A percentile compares a stretch with the other conserved stretches of the same genome.
Conservation (phyloP, 2,797 vertebrate species). For the Etheostoma perlongum region DNA sequence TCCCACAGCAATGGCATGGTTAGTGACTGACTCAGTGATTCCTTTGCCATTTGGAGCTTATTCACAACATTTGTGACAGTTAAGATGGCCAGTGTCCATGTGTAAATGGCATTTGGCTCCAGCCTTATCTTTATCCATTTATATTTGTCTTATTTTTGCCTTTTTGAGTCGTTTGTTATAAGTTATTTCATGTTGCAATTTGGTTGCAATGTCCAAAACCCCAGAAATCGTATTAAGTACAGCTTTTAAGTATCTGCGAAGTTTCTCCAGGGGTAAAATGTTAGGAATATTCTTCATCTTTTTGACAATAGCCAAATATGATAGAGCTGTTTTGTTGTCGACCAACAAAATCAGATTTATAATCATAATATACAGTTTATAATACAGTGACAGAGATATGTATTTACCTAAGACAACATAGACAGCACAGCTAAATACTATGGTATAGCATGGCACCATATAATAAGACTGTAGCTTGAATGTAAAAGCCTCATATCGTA, state of each 20-base stretch:
- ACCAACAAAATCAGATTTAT: background rate
- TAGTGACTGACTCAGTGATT: constrained; percentile 67
- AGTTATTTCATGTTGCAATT: constrained; percentile 57
- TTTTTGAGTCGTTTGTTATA: constrained; percentile 59
- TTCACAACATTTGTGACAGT: constrained; percentile 82
- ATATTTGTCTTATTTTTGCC: constrained; percentile 71
- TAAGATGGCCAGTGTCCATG: constrained; percentile 70
- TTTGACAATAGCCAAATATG: constrained; percentile 67
- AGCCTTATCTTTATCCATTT: constrained; percentile 76
- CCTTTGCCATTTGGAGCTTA: constrained; percentile 76
- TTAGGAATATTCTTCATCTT: background rate
- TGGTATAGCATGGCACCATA: constrained; percentile 18
- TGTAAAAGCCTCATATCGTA: constrained; percentile 79
- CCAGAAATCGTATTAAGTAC: constrained; percentile 27
- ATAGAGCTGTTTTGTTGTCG: constrained; percentile 79
- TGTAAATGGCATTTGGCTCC: constrained; percentile 68
- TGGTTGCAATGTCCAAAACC: constrained; percentile 66
- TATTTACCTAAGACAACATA: constrained; percentile 6
- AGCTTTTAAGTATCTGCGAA: constrained; percentile 30
- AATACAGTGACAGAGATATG: constrained; percentile 29
- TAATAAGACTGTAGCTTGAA: constrained; percentile 37
- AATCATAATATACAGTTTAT: background rate
- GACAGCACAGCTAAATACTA: constrained; percentile 34
- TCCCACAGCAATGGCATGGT: constrained; percentile 69
- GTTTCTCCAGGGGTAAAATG: constrained; percentile 30